A percentile compares a stretch with the other conserved stretches of the same genome.
Conservation (phyloP, 37 sponge, comb jelly and placozoan genomes). For the Cliona cf. orientalis region DNA sequence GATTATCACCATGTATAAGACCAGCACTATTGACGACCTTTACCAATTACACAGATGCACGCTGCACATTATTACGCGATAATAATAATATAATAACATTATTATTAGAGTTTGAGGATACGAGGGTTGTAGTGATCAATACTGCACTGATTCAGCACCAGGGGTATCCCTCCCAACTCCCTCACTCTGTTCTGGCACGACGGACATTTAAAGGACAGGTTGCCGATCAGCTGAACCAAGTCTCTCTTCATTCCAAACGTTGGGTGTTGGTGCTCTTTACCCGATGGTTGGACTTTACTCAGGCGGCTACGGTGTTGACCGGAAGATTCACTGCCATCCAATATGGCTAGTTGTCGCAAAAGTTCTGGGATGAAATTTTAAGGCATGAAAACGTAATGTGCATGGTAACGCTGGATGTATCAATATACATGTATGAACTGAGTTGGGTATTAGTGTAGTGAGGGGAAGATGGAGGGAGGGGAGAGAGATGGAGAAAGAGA, state of each 20-base stretch:
- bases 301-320: constrained; percentile 11
- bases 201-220: constrained; percentile 26
- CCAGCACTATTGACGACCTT: too few species aligned
- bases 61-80: neutral
- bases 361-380: too few species aligned
- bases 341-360: constrained; percentile 5
- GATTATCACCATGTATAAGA: too few species aligned
- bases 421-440: neutral
- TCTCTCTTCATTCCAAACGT: constrained; percentile 49
- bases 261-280: neutral
- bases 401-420: neutral
- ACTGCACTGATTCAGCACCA: constrained; percentile 66
- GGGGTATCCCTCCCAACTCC: constrained; percentile 35
- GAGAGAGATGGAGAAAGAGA: neutral
- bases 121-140: constrained; percentile 70
- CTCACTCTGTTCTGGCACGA: constrained; percentile 25
- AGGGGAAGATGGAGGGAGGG: neutral
- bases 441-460: neutral
- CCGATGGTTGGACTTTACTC: neutral
- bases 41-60: neutral
- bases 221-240: constrained; percentile 49
- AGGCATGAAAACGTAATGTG: neutral
- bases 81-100: neutral
- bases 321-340: constrained; percentile 44
- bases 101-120: constrained; percentile 36